Conservation (phyloP, 1,140 invertebrate genomes). For the Oedothorax gibbosus region DNA sequence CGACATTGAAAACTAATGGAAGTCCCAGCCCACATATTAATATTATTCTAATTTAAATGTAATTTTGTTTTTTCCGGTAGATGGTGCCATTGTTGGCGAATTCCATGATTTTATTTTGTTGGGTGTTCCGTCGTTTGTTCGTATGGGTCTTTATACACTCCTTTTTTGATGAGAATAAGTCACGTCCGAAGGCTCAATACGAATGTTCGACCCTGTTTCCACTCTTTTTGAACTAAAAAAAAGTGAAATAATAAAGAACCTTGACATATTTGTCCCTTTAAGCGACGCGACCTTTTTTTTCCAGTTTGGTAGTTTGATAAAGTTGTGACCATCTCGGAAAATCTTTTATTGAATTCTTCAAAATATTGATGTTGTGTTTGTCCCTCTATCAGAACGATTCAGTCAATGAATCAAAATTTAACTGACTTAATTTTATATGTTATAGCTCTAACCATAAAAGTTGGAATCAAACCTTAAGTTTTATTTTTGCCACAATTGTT, state of each 20-base stretch:
- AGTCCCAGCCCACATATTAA: background rate
- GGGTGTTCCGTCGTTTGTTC: constrained; percentile 24
- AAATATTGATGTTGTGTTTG: no score
- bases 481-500: no score
- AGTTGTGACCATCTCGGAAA: no score
- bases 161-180: constrained; percentile 6
- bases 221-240: background rate
- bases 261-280: constrained; percentile 51
- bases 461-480: no score
- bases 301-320: constrained; percentile 3
- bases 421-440: no score
- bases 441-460: no score
- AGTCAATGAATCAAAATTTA: no score
- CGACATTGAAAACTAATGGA: constrained; percentile 33
- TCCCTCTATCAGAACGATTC: no score
- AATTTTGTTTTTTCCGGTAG: constrained; percentile 20
- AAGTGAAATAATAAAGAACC: constrained; percentile 47
- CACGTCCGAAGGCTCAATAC: background rate
- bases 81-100: constrained; percentile 29
- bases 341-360: no score
- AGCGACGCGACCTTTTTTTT: constrained; percentile 28
- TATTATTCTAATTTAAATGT: constrained; percentile 1
- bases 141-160: background rate
- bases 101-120: constrained; percentile 21
- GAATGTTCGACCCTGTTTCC: constrained; percentile 37